phyloP scores from a whole-genome alignment of 2,888 invertebrate genomes.

The Psylliodes chrysocephalus region DNA sequence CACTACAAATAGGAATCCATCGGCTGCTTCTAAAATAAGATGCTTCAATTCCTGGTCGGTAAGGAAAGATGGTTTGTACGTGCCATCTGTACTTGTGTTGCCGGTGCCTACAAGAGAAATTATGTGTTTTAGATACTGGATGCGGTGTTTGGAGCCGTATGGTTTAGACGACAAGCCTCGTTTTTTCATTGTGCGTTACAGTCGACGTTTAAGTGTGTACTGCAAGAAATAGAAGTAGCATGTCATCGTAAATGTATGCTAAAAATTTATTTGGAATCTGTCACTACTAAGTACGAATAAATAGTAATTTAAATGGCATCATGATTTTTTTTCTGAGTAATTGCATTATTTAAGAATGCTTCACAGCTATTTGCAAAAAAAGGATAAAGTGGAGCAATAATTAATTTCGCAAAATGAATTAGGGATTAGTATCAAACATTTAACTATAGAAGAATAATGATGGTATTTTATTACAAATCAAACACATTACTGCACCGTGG shows the following conservation, averaged over 20 bases:
- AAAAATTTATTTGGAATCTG: background rate
- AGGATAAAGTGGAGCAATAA: too few relatives aligned
- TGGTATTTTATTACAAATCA: too few relatives aligned
- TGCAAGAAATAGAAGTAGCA: background rate
- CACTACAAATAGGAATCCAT: conserved; percentile 96
- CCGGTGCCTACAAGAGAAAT: conserved; percentile 79
- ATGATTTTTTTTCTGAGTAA: too few relatives aligned
- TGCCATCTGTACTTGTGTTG: conserved; percentile 95
- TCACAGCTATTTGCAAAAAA: too few relatives aligned
- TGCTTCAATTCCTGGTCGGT: conserved; percentile 99
- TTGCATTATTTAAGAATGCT: too few relatives aligned
- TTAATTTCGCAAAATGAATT: too few relatives aligned
- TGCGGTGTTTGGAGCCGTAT: background rate
- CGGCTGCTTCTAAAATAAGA: conserved; percentile 97
- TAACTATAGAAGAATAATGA: too few relatives aligned
- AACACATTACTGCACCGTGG: too few relatives aligned
- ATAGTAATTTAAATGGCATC: background rate
- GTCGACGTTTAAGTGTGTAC: background rate
- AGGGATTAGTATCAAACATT: too few relatives aligned
- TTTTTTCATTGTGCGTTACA: background rate
- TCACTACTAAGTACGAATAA: background rate
- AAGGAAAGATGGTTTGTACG: conserved; percentile 98
- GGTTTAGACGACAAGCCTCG: background rate
- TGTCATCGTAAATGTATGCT: background rate
- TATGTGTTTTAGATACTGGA: background rate